Percentiles rank a stretch among this genome's conserved stretches.
phyloP scores from a whole-genome alignment of 2,113 vertebrate genomes.

The Pseudorectes ferrugineus region DNA sequence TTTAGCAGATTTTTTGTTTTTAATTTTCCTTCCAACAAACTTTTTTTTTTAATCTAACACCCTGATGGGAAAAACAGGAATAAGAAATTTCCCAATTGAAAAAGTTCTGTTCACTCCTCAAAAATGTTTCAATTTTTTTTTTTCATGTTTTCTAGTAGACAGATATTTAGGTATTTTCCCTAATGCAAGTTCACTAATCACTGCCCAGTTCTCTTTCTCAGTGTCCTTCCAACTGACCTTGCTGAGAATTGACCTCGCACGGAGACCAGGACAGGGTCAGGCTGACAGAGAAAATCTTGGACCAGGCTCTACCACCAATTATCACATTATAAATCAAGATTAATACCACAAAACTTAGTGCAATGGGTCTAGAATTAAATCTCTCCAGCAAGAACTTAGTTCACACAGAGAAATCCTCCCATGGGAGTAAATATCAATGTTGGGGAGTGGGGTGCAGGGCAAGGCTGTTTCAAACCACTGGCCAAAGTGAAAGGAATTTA shows the following conservation, averaged over 20 bases:
- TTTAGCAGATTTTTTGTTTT: not conserved
- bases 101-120: not conserved
- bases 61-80: not conserved
- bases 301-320: not conserved
- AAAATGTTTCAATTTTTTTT: not conserved
- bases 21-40: not conserved
- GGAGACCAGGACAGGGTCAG: not conserved
- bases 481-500: not conserved
- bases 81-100: not conserved
- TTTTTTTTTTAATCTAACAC: not conserved
- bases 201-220: not conserved
- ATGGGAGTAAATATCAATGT: fast-evolving
- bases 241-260: not conserved
- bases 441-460: not conserved
- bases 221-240: not conserved
- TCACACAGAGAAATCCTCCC: not conserved
- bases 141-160: not conserved
- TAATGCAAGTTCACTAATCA: not conserved
- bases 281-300: not conserved
- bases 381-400: not conserved
- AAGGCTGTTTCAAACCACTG: not conserved
- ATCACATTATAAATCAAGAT: not conserved
- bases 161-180: not conserved
- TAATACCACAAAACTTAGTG: not conserved
- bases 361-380: not conserved